phyloP scores from a whole-genome alignment of 1,140 invertebrate genomes.

The Microvelia longipes region DNA sequence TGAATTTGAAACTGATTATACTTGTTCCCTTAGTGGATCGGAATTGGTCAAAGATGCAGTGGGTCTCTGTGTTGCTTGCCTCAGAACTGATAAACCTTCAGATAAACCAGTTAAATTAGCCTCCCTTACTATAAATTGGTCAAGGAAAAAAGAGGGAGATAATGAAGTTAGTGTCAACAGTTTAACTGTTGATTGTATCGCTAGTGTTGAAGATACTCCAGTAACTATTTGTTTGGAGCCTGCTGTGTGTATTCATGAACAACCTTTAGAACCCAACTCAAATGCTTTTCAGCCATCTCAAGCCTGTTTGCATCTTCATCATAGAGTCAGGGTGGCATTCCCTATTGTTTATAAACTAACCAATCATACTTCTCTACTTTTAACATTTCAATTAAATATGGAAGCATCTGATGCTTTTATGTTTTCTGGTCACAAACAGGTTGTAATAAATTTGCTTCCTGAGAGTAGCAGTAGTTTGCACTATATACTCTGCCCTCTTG shows the following conservation, averaged over 20 bases:
- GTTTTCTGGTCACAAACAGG: constrained; percentile 79
- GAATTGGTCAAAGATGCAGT: background rate
- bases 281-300: background rate
- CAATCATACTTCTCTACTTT: constrained; percentile 52
- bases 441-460: constrained; percentile 47
- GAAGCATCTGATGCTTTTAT: constrained; percentile 74
- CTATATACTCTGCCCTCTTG: constrained; percentile 57
- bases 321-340: constrained; percentile 46
- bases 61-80: background rate
- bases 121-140: background rate
- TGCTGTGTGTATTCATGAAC: background rate
- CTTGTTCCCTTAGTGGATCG: background rate
- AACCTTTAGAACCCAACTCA: background rate
- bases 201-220: background rate
- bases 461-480: constrained; percentile 40
- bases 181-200: background rate
- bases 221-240: background rate
- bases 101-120: background rate
- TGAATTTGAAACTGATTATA: background rate
- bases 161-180: background rate
- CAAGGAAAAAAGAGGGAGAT: background rate
- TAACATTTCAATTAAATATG: constrained; percentile 56
- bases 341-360: constrained; percentile 51
- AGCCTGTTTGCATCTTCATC: constrained; percentile 26
- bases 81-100: background rate